A percentile compares a stretch with the other conserved stretches of the same genome.
Conservation (phyloP, 2,113 vertebrate genomes). For the Salminus brasiliensis region DNA sequence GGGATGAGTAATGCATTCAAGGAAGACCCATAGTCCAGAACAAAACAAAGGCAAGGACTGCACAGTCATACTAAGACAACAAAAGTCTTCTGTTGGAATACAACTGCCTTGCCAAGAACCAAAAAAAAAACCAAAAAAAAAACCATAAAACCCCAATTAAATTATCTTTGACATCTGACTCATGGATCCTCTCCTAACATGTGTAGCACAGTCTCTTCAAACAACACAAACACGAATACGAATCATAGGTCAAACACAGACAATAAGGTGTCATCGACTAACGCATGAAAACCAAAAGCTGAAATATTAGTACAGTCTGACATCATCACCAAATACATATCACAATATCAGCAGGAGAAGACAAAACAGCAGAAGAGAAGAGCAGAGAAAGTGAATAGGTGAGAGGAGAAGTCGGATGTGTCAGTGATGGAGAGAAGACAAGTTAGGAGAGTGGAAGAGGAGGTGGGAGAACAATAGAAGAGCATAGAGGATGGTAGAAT, state of each 20-base stretch:
- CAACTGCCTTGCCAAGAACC: slow-evolving; percentile 23
- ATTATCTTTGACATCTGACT: slow-evolving; percentile 49
- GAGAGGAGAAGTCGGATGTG: too few species aligned
- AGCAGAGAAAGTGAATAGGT: background rate
- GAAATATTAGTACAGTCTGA: background rate
- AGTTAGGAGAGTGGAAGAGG: background rate
- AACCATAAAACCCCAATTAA: slow-evolving; percentile 35
- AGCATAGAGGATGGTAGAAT: background rate
- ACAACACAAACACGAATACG: slow-evolving; percentile 37
- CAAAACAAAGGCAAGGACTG: slow-evolving; percentile 11
- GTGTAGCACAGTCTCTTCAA: slow-evolving; percentile 39
- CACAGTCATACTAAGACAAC: slow-evolving; percentile 15
- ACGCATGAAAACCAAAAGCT: background rate
- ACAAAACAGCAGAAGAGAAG: background rate
- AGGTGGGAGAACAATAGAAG: background rate
- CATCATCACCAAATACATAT: background rate
- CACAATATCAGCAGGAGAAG: background rate
- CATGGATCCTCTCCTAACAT: slow-evolving; percentile 34
- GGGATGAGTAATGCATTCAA: slow-evolving; percentile 18
- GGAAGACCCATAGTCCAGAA: background rate
- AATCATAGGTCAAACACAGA: slow-evolving; percentile 18
- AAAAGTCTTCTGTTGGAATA: slow-evolving; percentile 38
- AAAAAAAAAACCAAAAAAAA: background rate
- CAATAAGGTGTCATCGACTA: slow-evolving; percentile 7
- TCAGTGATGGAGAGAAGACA: background rate